Conservation (phyloP, 2,113 vertebrate species). For the Gobius niger region DNA sequence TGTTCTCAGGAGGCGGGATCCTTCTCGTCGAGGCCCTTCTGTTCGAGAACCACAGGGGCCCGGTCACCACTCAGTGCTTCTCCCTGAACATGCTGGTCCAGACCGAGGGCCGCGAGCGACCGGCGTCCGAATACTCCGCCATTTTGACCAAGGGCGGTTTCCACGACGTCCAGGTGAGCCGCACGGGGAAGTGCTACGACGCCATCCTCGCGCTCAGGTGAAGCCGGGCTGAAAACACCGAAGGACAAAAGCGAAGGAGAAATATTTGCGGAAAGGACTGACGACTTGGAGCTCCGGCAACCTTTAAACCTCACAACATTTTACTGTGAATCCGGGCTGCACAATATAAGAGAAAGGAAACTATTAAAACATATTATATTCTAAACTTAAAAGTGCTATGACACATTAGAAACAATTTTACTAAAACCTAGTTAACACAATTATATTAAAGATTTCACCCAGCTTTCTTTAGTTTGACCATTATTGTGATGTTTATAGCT, state of each 20-base stretch:
- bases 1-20: slow-evolving; percentile 67
- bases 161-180: slow-evolving; percentile 64
- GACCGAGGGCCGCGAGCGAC: slow-evolving; percentile 69
- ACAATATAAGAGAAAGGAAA: too few relatives aligned
- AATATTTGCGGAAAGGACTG: too few relatives aligned
- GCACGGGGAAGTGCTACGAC: slow-evolving; percentile 76
- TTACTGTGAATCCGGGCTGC: too few relatives aligned
- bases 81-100: slow-evolving; percentile 81
- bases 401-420: too few relatives aligned
- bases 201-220: slow-evolving; percentile 74
- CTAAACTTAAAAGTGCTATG: too few relatives aligned
- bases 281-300: background rate
- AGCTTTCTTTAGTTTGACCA: too few relatives aligned
- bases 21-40: slow-evolving; percentile 75
- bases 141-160: slow-evolving; percentile 68
- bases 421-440: too few relatives aligned
- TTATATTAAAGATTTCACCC: too few relatives aligned
- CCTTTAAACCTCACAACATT: too few relatives aligned
- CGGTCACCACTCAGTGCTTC: slow-evolving; percentile 71
- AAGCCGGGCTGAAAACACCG: slow-evolving; percentile 6
- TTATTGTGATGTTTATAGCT: too few relatives aligned
- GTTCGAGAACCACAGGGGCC: slow-evolving; percentile 73
- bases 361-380: too few relatives aligned
- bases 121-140: slow-evolving; percentile 63
- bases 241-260: background rate